Percentiles rank a stretch among this genome's conserved stretches.
phyloP scores from a whole-genome alignment of 37 sponge, comb jelly and placozoan species.

The Haliclona indistincta region DNA sequence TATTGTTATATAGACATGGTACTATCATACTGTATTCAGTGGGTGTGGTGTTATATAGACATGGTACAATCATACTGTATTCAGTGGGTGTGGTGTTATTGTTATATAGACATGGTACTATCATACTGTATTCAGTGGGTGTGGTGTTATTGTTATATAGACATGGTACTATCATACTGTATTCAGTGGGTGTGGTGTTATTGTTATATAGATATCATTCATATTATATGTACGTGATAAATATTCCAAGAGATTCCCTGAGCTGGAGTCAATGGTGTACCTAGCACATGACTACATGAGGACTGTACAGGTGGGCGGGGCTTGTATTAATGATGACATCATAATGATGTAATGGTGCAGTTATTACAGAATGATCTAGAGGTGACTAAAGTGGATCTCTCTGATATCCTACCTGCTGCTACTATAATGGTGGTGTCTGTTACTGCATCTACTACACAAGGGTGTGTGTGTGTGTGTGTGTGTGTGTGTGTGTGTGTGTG shows the following conservation, averaged over 20 bases:
- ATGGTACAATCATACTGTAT: too few relatives aligned
- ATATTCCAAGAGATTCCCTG: conserved; percentile 95
- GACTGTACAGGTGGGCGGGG: conserved; percentile 74
- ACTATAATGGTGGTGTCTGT: conserved; percentile 99
- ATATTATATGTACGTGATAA: conserved; percentile 90
- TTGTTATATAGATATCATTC: conserved; percentile 70
- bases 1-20: too few relatives aligned
- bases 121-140: too few relatives aligned
- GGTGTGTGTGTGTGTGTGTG: too few relatives aligned
- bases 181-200: too few relatives aligned
- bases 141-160: too few relatives aligned
- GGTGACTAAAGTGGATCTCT: conserved; percentile 78
- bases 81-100: too few relatives aligned
- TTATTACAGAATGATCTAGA: conserved; percentile 81
- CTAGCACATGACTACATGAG: conserved; percentile 91
- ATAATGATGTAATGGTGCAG: conserved; percentile 8
- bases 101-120: too few relatives aligned
- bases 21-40: too few relatives aligned
- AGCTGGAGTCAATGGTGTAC: conserved; percentile 93
- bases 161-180: too few relatives aligned
- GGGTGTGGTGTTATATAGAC: too few relatives aligned
- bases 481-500: too few relatives aligned
- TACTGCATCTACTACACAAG: conserved; percentile 99
- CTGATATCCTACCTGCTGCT: conserved; percentile 92
- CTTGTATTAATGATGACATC: background rate